phyloP scores from a whole-genome alignment of 2,113 vertebrate genomes.

The Electrona antarctica region DNA sequence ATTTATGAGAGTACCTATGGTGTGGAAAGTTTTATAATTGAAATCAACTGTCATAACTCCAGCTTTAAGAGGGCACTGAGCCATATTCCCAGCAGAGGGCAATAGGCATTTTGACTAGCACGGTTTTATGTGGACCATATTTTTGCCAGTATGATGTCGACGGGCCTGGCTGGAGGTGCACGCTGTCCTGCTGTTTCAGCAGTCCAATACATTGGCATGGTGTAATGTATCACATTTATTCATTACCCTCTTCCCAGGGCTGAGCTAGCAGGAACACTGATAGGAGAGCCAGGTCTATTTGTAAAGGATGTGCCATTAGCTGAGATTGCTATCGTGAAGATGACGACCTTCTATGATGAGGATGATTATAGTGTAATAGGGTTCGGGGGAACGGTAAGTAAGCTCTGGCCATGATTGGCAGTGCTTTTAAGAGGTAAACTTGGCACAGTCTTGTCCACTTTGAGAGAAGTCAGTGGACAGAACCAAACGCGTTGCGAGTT shows the following conservation, averaged over 20 bases:
- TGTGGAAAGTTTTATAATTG: conserved; percentile 11
- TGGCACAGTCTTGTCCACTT: conserved; percentile 1
- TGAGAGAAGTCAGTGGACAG: neutral
- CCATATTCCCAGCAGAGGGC: neutral
- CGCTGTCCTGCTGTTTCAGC: conserved; percentile 55
- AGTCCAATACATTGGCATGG: conserved; percentile 17
- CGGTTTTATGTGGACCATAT: conserved; percentile 17
- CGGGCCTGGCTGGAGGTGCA: conserved; percentile 27
- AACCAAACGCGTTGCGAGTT: neutral
- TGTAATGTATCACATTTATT: conserved; percentile 55
- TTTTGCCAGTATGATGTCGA: conserved; percentile 30
- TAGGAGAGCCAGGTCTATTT: conserved; percentile 38
- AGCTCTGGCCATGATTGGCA: conserved; percentile 5
- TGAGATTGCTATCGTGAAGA: conserved; percentile 46
- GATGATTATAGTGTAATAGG: conserved; percentile 47
- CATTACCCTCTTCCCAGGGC: conserved; percentile 33
- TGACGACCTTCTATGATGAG: conserved; percentile 44
- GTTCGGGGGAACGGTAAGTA: conserved; percentile 23
- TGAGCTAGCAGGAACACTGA: conserved; percentile 54
- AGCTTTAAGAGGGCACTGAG: neutral
- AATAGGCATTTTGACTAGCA: conserved; percentile 3
- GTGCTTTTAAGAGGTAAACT: conserved; percentile 24
- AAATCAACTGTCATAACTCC: neutral
- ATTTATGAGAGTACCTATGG: neutral
- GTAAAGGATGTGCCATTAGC: conserved; percentile 50